These are phyloP conservation scores for Ursus arctos DNA, from an alignment of 2,113 vertebrate species.

Conservation along the genomic window DNA sequence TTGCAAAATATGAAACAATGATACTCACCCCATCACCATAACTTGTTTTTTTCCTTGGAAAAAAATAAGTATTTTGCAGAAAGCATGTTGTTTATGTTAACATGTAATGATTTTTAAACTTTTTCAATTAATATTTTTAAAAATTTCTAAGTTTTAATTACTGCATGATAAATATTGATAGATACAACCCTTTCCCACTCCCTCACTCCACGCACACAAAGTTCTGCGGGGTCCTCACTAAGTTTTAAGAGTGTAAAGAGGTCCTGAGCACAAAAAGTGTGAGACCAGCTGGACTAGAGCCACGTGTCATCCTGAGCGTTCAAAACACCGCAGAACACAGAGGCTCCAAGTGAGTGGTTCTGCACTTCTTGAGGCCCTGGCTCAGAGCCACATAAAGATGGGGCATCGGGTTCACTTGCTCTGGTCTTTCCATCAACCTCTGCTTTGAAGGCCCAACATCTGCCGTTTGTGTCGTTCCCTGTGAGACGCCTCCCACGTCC, in stretches of 20 bases:
- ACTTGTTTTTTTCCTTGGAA: background rate
- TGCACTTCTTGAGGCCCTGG: background rate
- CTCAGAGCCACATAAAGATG: accelerated
- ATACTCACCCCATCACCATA: background rate
- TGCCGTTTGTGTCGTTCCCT: background rate
- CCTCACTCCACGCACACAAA: background rate
- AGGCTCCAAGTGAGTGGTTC: background rate
- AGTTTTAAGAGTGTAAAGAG: background rate
- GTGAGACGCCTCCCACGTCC: background rate
- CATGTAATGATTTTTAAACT: background rate
- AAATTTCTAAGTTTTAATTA: constrained; percentile 10
- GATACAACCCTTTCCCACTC: background rate
- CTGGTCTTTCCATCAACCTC: background rate
- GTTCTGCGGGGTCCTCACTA: background rate
- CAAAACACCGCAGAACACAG: background rate
- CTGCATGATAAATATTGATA: background rate
- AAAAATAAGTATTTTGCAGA: background rate
- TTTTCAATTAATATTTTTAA: background rate
- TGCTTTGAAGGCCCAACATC: background rate
- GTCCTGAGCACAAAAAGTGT: background rate
- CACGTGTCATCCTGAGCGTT: accelerated
- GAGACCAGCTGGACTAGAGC: background rate
- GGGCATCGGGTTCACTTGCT: no score
- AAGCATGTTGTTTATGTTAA: background rate
- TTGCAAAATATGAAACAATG: background rate